Base-by-base conservation (phyloP, 2,888 invertebrate species). In the Archips xylosteana region DNA sequence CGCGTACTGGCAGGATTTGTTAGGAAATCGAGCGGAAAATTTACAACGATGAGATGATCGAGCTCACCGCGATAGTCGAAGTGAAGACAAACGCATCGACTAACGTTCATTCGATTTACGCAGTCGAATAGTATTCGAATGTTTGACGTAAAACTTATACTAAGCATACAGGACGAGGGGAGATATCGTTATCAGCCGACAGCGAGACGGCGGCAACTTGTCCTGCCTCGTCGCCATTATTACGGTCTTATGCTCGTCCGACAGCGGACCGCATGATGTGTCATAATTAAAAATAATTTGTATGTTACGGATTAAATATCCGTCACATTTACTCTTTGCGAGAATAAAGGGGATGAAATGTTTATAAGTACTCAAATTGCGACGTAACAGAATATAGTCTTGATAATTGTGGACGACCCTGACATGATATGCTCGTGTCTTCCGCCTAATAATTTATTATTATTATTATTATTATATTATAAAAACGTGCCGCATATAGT, bases 161-260 rank as follows among this genome's bases (percentile, higher is more conserved):
- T n/a, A n/a, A n/a, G n/a, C n/a, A n/a, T n/a, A n/a, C n/a, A n/a
- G 67, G 68, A 68, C 65, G 63, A 47, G 76, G 71, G 59, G 57
- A 65, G 71, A 75, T 70, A 75, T 66, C 61, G 72, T 71, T 74
- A 75, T 75, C 77, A 60, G 61, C 32, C 59, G 62, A 70, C 57
- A 60, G 60, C 71, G 73, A 75, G 76, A 75, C 75, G 82, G 80
- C 82, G 83, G 82, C 85, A 81, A 82, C 78, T 62, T 70, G 65
- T 74, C 51, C 60, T 60, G 60, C 36, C 51, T 83, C 83, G 83
- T 85, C 80, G 83, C 84, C 86, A 86, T 87, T 87, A 87, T 81
- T 81, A 79, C 79, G 78, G 75, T 76, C 78, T 80, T 80, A 83
- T 76, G 60, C 12, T 13, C 57, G 8, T 10, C 23, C 57, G 57